Conservation (phyloP, 2,888 invertebrate species). For the Lasiommata megera region DNA sequence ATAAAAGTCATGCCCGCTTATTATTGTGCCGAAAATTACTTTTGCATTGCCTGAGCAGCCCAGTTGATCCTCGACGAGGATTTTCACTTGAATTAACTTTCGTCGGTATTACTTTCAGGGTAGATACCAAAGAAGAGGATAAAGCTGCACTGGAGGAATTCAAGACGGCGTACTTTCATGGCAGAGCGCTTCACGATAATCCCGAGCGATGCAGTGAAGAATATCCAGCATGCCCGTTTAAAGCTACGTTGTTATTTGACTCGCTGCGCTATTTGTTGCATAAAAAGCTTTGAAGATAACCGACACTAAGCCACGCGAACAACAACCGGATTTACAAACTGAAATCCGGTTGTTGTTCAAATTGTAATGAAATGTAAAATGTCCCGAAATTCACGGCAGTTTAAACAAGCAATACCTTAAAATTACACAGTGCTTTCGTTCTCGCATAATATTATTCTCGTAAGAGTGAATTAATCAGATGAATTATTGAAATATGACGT, state of each 20-base stretch:
- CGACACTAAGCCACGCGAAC: background rate
- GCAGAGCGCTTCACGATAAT: constrained; percentile 10
- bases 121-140: constrained; percentile 24
- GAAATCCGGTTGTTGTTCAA: too few relatives aligned
- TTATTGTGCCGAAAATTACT: too few relatives aligned
- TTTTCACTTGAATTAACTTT: constrained; percentile 4
- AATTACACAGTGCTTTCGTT: too few relatives aligned
- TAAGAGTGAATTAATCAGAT: too few relatives aligned
- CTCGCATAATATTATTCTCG: too few relatives aligned
- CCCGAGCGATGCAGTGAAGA: constrained; percentile 14
- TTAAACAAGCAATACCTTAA: too few relatives aligned
- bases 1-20: too few relatives aligned
- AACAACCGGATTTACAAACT: background rate
- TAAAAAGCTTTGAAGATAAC: background rate
- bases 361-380: too few relatives aligned
- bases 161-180: constrained; percentile 20
- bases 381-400: too few relatives aligned
- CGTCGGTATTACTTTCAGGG: constrained; percentile 9
- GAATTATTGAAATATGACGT: too few relatives aligned
- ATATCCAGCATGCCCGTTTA: constrained; percentile 22
- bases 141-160: constrained; percentile 19
- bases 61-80: too few relatives aligned
- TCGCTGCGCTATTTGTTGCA: constrained; percentile 18
- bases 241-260: constrained; percentile 19
- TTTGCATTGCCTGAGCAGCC: too few relatives aligned